phyloP scores from a whole-genome alignment of 2,888 invertebrate genomes.

The Phragmatobia fuliginosa region DNA sequence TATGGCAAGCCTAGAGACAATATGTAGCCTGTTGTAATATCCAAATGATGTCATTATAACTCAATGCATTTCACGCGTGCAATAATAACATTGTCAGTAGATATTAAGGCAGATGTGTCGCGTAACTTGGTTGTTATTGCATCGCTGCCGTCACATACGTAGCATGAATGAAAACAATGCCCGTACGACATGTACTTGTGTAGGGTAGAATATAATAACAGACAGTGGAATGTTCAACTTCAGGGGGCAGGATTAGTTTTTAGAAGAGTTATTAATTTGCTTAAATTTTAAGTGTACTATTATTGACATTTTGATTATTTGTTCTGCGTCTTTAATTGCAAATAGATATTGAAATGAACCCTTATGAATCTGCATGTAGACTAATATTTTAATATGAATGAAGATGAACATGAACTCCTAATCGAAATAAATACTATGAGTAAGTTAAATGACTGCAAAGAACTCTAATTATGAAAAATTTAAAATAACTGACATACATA shows the following conservation, averaged over 20 bases:
- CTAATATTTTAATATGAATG: neutral
- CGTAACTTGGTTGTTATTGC: constrained; percentile 60
- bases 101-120: constrained; percentile 53
- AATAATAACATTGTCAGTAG: constrained; percentile 58
- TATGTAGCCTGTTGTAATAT: constrained; percentile 47
- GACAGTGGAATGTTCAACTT: constrained; percentile 4
- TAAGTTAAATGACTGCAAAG: neutral
- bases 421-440: neutral
- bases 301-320: neutral
- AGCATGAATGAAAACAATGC: constrained; percentile 51
- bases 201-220: constrained; percentile 12
- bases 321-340: neutral
- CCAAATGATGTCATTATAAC: constrained; percentile 73
- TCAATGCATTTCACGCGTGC: constrained; percentile 59
- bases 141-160: constrained; percentile 52
- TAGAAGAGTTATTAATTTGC: neutral
- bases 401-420: neutral
- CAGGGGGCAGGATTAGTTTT: neutral
- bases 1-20: constrained; percentile 1
- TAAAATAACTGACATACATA: no score
- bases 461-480: no score
- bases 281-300: neutral
- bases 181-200: constrained; percentile 21
- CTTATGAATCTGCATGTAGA: no score
- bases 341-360: no score